Evolutionary conservation across 2,113 vertebrate genomes (phyloP).

Genomic region (Phyllostomus hastatus): DNA sequence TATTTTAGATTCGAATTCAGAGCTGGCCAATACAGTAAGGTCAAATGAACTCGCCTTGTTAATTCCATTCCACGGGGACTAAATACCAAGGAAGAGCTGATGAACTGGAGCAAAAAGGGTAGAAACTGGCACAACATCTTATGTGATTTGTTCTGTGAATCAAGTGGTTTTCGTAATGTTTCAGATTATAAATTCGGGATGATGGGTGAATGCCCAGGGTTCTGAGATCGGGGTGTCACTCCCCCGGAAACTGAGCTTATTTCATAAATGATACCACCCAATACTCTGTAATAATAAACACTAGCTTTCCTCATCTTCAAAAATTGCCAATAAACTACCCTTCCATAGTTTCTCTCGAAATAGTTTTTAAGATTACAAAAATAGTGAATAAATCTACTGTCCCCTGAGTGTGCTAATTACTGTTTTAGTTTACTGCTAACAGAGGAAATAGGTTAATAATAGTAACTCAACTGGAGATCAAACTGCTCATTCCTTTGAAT

Average conservation of each 20-base stretch:
- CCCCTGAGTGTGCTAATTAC: background rate
- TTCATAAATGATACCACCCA: background rate
- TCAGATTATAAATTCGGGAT: background rate
- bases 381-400: background rate
- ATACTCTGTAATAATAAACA: background rate
- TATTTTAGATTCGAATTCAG: background rate
- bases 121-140: background rate
- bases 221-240: background rate
- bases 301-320: background rate
- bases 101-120: background rate
- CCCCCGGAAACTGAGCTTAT: background rate
- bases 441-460: conserved; percentile 1
- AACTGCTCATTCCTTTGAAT: conserved; percentile 4
- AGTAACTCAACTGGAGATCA: background rate
- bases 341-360: background rate
- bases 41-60: background rate
- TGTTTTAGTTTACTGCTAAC: conserved; percentile 13
- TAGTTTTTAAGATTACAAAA: background rate
- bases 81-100: background rate
- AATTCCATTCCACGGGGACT: background rate
- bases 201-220: background rate
- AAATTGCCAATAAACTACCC: background rate
- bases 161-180: background rate
- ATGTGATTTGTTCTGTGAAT: background rate
- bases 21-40: background rate